Conservation (phyloP, 2,113 vertebrate genomes). For the Periophthalmodon schlosseri region DNA sequence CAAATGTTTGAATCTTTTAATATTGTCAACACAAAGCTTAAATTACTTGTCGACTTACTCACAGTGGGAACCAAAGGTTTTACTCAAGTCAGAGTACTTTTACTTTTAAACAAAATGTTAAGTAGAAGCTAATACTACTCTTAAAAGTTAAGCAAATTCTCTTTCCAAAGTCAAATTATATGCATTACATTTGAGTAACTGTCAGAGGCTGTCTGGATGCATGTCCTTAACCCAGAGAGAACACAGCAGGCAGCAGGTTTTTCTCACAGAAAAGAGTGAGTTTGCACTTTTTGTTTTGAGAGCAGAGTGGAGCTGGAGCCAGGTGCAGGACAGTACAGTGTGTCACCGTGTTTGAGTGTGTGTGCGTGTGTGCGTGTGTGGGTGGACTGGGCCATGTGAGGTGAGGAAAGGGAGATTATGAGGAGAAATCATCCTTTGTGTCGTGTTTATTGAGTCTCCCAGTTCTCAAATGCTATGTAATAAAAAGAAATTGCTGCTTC, state of each 20-base stretch:
- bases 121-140: no score
- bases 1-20: no score
- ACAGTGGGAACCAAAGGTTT: no score
- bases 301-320: conserved; percentile 5
- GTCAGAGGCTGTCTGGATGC: background rate
- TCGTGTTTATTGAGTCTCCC: background rate
- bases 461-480: no score
- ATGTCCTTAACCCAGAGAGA: background rate
- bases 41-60: no score
- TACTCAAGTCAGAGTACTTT: no score
- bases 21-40: no score
- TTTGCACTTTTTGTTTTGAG: conserved; percentile 43
- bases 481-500: no score
- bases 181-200: background rate
- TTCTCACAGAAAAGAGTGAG: conserved; percentile 15
- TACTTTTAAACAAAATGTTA: no score
- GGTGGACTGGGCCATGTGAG: conserved; percentile 1
- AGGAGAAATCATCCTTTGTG: background rate
- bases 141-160: no score
- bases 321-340: conserved; percentile 36
- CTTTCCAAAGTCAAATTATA: background rate
- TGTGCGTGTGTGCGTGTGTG: background rate
- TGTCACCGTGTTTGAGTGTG: background rate
- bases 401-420: background rate
- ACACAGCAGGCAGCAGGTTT: background rate